phyloP scores from a whole-genome alignment of 2,113 vertebrate genomes.

The Gobiocypris rarus region DNA sequence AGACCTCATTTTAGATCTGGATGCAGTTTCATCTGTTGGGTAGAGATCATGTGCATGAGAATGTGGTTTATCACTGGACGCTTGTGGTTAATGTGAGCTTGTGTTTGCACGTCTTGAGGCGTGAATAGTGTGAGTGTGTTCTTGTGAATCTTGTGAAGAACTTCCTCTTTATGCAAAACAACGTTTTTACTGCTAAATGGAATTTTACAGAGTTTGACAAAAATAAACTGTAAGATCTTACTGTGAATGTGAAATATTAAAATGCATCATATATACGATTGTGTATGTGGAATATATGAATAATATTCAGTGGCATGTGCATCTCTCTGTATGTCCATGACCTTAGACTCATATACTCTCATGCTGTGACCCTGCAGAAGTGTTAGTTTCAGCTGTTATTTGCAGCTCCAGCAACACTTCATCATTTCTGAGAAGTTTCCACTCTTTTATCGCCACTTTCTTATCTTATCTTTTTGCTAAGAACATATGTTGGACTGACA shows the following conservation, averaged over 20 bases:
- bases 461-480: background rate
- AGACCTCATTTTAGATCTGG: background rate
- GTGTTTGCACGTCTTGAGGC: background rate
- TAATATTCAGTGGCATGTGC: too few relatives aligned
- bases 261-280: background rate
- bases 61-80: background rate
- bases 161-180: too few relatives aligned
- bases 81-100: background rate
- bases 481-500: too few relatives aligned
- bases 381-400: background rate
- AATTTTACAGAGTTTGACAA: background rate
- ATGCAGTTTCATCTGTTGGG: background rate
- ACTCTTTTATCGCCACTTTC: background rate
- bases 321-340: too few relatives aligned
- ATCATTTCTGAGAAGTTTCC: background rate
- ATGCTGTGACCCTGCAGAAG: background rate
- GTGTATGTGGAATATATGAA: background rate
- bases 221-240: background rate
- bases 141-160: background rate
- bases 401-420: background rate
- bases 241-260: background rate
- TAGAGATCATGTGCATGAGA: background rate
- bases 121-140: background rate
- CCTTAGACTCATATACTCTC: too few relatives aligned
- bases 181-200: too few relatives aligned